These are phyloP conservation scores for Pseudochirops cupreus DNA, from an alignment of 2,797 vertebrate genomes.

Conservation along the genomic window DNA sequence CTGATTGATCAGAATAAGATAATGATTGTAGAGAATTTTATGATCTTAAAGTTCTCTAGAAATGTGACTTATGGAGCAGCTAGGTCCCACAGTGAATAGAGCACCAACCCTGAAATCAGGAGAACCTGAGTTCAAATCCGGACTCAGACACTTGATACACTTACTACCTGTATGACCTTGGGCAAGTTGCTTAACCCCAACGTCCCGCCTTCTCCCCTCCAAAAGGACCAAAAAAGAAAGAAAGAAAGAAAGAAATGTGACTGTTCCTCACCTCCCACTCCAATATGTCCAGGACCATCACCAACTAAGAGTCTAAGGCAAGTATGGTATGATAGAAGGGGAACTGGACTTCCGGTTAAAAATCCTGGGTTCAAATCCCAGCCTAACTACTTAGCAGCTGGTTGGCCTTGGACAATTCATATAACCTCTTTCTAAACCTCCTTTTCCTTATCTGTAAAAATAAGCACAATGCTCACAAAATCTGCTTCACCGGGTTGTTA, in stretches of 20 bases:
- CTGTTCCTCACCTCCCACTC: not conserved
- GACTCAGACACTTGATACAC: no score
- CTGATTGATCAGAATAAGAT: no score
- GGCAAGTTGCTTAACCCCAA: no score
- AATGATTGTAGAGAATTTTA: not conserved
- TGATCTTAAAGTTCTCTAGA: not conserved
- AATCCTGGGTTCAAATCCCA: not conserved
- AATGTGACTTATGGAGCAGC: not conserved
- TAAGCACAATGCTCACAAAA: not conserved
- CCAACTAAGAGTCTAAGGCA: not conserved
- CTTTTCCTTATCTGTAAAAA: not conserved
- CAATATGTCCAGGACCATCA: not conserved
- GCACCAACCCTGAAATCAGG: no score
- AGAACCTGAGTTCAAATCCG: no score
- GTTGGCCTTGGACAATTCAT: not conserved
- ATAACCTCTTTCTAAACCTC: not conserved
- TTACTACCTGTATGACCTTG: no score
- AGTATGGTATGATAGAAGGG: not conserved
- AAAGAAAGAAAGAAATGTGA: not conserved
- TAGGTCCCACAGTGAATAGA: no score
- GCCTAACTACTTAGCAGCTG: not conserved
- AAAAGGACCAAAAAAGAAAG: no score
- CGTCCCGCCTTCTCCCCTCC: no score
- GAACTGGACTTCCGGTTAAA: not conserved
- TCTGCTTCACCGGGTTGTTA: not conserved